Conservation (phyloP, 2,888 invertebrate genomes). For the Tenthredo livida region DNA sequence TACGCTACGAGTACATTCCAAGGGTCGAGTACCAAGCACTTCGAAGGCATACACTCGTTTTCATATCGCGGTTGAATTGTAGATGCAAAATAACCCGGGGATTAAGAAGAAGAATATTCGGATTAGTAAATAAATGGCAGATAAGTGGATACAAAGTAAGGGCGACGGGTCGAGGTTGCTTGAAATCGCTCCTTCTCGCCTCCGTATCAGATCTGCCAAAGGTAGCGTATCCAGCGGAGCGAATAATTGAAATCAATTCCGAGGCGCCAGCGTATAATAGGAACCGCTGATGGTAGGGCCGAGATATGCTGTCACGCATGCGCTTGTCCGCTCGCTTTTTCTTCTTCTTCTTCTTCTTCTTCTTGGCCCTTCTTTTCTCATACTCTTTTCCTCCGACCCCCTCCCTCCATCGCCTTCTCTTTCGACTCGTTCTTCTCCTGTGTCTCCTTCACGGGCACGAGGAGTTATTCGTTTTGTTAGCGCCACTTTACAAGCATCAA, state of each 20-base stretch:
- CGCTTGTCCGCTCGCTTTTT: constrained; percentile 50
- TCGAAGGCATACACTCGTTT: neutral
- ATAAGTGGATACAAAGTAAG: constrained; percentile 34
- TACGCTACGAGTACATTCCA: neutral
- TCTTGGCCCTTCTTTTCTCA: constrained; percentile 27
- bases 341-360: constrained; percentile 42
- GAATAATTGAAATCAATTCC: constrained; percentile 52
- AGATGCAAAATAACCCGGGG: neutral
- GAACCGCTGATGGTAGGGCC: constrained; percentile 41
- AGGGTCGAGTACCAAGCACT: neutral
- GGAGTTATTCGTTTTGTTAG: constrained; percentile 48
- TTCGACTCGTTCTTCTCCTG: constrained; percentile 38
- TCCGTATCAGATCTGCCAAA: constrained; percentile 53
- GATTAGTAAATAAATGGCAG: constrained; percentile 11
- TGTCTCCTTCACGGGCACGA: neutral
- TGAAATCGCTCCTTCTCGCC: constrained; percentile 46
- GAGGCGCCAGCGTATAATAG: constrained; percentile 56
- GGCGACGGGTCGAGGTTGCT: constrained; percentile 29
- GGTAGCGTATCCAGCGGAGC: constrained; percentile 46
- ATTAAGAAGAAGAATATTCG: neutral
- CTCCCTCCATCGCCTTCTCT: neutral
- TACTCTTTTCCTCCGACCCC: neutral
- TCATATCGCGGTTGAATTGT: neutral
- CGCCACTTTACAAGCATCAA: constrained; percentile 52
- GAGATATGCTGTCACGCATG: constrained; percentile 50